Evolutionary conservation across 2,797 vertebrate genomes (phyloP), one percentile per base, ranked within the genome.

Genomic region (Microcaecilia unicolor): DNA sequence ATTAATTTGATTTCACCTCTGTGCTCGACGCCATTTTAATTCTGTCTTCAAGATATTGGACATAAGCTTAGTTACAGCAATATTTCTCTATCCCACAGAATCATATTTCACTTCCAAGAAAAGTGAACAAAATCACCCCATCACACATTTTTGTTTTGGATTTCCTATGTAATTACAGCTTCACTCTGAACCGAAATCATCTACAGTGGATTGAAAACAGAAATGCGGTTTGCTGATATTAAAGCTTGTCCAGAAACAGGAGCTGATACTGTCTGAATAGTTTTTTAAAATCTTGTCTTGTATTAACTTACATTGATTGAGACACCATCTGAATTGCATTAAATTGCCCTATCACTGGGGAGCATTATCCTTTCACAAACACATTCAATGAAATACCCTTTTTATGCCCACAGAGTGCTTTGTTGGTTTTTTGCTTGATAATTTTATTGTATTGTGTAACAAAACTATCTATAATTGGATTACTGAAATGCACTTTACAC

Each of bases 161-260:
- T 72, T 72, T 68, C 40, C 60, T 63, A 41, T 65, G 53, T 61
- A 65, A 72, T 73, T 70, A 70, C 63, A 61, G 67, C 70, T 53
- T 67, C 0, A 14, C 63, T 67, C 41, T 55, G 51, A 67, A 71
- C 63, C 50, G 67, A 60, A 68, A 64, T 35, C 49, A 70, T 67
- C 63, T 59, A 55, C 37, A 40, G 37, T 46, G 61, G 74, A 64
- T 42, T 69, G 60, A 72, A 73, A 46, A 28, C 10, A 15, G 58
- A 64, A 58, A 42, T 58, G 36, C 28, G 34, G 42, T 60, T 58
- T 58, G 57, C 60, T 70, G 61, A 60, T 68, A 54, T 25, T 59
- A 40, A n/a, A 39, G 41, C 45, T 46, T 36, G 64, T 38, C 39
- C 51, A 60, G 59, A 25, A 64, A 50, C 39, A 44, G 51, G 34